Evolutionary conservation across 2,888 invertebrate genomes (phyloP).

Genomic region (Leucophenga montana): DNA sequence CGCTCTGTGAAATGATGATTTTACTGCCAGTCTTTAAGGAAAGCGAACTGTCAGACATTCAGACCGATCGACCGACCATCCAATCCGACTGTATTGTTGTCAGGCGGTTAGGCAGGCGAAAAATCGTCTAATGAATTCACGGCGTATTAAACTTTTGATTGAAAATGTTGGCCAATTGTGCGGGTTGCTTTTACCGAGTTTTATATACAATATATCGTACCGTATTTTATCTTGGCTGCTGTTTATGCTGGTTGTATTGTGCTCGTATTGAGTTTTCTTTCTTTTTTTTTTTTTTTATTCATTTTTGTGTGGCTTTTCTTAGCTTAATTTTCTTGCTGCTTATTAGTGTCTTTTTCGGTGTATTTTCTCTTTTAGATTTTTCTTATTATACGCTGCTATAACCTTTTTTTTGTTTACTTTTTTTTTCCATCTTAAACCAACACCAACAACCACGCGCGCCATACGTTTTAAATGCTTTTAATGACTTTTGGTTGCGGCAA

Average conservation of each 20-base stretch:
- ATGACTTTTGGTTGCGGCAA: too few relatives aligned
- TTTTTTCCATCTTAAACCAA: not conserved
- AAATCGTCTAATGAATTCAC: constrained; percentile 50
- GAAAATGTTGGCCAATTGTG: constrained; percentile 36
- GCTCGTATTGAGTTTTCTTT: too few relatives aligned
- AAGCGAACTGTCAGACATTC: not conserved
- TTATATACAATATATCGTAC: too few relatives aligned
- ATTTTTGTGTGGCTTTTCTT: not conserved
- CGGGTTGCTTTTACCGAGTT: constrained; percentile 6
- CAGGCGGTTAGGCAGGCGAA: not conserved
- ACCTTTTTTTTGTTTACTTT: not conserved
- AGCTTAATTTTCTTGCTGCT: not conserved
- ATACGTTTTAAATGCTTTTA: too few relatives aligned
- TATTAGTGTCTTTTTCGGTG: not conserved
- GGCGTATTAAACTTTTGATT: constrained; percentile 52
- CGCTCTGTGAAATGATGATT: too few relatives aligned
- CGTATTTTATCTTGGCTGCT: constrained; percentile 11
- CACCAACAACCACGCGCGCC: too few relatives aligned
- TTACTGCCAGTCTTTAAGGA: too few relatives aligned
- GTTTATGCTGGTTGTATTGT: constrained; percentile 17
- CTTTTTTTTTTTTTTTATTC: too few relatives aligned
- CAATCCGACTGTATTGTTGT: not conserved
- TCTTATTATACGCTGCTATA: not conserved
- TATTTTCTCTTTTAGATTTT: not conserved
- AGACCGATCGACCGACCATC: too few relatives aligned